These are phyloP conservation scores for Notechis scutatus DNA, from an alignment of 2,113 vertebrate genomes.

Conservation along the genomic window DNA sequence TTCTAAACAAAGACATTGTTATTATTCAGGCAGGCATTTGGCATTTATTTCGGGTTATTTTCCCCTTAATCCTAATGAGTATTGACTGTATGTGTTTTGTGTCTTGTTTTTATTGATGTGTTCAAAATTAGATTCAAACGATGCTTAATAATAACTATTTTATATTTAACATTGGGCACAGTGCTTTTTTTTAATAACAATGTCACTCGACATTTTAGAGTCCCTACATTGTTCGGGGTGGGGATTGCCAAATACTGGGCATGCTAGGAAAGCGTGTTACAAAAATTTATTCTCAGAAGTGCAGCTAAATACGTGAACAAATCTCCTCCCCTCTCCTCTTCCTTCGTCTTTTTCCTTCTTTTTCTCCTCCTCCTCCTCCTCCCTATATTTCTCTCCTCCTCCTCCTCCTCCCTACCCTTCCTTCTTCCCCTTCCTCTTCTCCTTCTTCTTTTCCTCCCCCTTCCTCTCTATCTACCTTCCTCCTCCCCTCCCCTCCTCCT, in stretches of 20 bases:
- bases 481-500: neutral
- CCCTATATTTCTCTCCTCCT: too few relatives aligned
- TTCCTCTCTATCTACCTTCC: neutral
- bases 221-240: neutral
- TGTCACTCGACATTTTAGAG: neutral
- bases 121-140: neutral
- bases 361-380: too few relatives aligned
- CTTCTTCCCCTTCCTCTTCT: too few relatives aligned
- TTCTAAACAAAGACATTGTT: neutral
- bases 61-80: neutral
- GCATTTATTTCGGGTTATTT: neutral
- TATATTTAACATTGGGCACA: neutral
- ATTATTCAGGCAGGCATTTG: neutral
- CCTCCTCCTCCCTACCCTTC: too few relatives aligned
- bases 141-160: neutral
- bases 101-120: neutral
- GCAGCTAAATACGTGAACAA: neutral
- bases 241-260: neutral
- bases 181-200: neutral
- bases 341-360: neutral
- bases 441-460: too few relatives aligned
- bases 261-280: neutral
- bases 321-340: neutral
- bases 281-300: neutral
- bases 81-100: neutral